Evolutionary conservation across 2,113 vertebrate species (phyloP).

Genomic region (Pluvianellus socialis): DNA sequence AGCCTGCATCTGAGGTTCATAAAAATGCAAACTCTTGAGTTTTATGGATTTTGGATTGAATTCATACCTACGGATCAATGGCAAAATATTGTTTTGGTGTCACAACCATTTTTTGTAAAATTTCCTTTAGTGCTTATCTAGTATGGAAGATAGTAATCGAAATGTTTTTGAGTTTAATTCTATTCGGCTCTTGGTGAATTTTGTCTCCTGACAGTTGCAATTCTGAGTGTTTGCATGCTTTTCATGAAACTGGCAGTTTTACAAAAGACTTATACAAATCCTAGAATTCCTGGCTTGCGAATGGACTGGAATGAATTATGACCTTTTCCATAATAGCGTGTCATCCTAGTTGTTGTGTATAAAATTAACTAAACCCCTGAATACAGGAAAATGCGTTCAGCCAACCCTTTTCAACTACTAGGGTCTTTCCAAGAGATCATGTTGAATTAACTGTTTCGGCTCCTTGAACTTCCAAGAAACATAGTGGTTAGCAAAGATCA

Average conservation of each 20-base stretch:
- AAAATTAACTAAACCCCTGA: constrained; percentile 25
- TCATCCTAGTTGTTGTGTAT: not conserved
- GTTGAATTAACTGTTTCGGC: constrained; percentile 19
- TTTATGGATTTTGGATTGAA: not conserved
- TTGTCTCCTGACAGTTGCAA: constrained; percentile 21
- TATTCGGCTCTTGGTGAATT: not conserved
- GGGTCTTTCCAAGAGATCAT: not conserved
- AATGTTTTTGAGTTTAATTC: not conserved
- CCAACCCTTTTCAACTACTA: not conserved
- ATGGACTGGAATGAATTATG: constrained; percentile 28
- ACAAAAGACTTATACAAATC: constrained; percentile 32
- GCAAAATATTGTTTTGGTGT: not conserved
- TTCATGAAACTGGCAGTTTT: constrained; percentile 20
- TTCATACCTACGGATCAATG: not conserved
- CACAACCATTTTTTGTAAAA: not conserved
- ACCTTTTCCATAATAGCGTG: not conserved
- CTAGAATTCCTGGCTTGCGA: constrained; percentile 17
- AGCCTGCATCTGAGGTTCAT: not conserved
- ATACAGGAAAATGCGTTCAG: not conserved
- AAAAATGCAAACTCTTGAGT: not conserved
- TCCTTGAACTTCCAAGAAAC: not conserved
- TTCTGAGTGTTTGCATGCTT: not conserved
- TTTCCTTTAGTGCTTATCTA: not conserved
- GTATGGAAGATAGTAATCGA: not conserved
- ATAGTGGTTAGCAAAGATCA: not conserved